phyloP scores from a whole-genome alignment of 2,888 invertebrate species.

The Synergus umbraculus region DNA sequence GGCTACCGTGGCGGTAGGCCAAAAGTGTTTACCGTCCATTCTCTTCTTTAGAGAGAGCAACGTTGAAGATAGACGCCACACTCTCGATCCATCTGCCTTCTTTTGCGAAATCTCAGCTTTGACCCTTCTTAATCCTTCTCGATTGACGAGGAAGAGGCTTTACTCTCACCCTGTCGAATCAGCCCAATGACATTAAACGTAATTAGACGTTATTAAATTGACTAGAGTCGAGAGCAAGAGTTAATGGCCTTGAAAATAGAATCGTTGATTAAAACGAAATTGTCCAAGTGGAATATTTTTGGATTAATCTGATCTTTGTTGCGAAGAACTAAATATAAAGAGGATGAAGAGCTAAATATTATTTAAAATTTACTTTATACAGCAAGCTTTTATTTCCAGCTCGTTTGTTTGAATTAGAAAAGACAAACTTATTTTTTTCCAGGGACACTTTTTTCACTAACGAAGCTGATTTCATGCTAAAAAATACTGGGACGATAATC shows the following conservation, averaged over 20 bases:
- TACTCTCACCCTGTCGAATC: conserved; percentile 22
- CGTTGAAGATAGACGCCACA: conserved; percentile 45
- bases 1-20: conserved; percentile 65
- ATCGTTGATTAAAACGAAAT: not conserved
- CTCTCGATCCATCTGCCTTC: conserved; percentile 48
- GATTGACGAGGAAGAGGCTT: conserved; percentile 54
- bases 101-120: conserved; percentile 57
- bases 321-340: not conserved
- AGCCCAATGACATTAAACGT: not conserved
- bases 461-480: not conserved
- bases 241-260: conserved; percentile 22
- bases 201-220: conserved; percentile 26
- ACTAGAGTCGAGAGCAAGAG: not conserved
- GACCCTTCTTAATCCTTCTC: conserved; percentile 55
- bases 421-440: not conserved
- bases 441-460: not conserved
- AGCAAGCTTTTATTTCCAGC: not conserved
- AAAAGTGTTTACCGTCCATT: conserved; percentile 69
- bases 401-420: not conserved
- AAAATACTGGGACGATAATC: not conserved
- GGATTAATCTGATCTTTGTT: too few relatives aligned
- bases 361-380: not conserved
- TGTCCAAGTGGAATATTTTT: not conserved
- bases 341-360: too few relatives aligned
- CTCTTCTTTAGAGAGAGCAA: conserved; percentile 44